Evolutionary conservation across 2,888 invertebrate genomes (phyloP).

Genomic region (Agelastica alni): DNA sequence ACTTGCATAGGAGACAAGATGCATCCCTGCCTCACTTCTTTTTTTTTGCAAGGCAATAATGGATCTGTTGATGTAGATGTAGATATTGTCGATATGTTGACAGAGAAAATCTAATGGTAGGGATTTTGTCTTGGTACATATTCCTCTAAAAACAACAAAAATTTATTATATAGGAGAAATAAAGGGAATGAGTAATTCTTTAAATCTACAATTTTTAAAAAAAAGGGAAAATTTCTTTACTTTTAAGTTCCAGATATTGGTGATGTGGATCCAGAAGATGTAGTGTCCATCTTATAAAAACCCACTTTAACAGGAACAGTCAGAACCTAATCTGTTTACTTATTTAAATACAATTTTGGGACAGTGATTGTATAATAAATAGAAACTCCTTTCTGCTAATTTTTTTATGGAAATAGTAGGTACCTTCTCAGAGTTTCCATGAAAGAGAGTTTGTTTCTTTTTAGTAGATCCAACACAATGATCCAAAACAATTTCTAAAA

Average conservation of each 20-base stretch:
- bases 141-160: slow-evolving; percentile 4
- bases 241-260: slow-evolving; percentile 4
- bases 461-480: too few relatives aligned
- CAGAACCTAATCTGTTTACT: slow-evolving; percentile 1
- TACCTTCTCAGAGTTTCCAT: too few relatives aligned
- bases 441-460: too few relatives aligned
- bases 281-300: slow-evolving; percentile 6
- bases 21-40: too few relatives aligned
- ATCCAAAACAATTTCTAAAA: too few relatives aligned
- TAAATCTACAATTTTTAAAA: not conserved
- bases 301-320: slow-evolving; percentile 3
- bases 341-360: not conserved
- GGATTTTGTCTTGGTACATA: slow-evolving; percentile 6
- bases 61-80: slow-evolving; percentile 2
- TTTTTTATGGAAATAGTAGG: slow-evolving; percentile 1
- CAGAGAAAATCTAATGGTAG: slow-evolving; percentile 4
- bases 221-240: not conserved
- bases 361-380: not conserved
- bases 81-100: slow-evolving; percentile 7
- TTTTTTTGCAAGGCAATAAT: slow-evolving; percentile 3
- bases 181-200: too few relatives aligned
- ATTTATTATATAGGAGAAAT: slow-evolving; percentile 5
- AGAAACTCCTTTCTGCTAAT: slow-evolving; percentile 5
- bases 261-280: not conserved
- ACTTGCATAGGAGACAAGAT: too few relatives aligned